Evolutionary conservation across 2,797 vertebrate genomes (phyloP).

Genomic region (Coregonus suidteri): DNA sequence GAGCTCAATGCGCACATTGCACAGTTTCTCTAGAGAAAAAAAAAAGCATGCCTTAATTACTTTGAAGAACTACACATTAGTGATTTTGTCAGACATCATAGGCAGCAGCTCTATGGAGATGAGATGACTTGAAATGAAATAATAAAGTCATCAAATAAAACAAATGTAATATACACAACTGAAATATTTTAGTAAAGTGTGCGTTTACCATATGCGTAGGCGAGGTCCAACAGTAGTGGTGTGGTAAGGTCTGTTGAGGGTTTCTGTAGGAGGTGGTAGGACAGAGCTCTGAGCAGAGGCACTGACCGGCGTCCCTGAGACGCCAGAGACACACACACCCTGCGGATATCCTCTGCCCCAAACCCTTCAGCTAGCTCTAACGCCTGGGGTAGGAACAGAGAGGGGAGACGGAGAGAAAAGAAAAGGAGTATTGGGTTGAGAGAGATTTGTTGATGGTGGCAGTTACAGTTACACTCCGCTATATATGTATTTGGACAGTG

Average conservation of each 20-base stretch:
- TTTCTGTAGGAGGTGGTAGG: slow-evolving; percentile 89
- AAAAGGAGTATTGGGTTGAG: background rate
- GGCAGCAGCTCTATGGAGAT: too few relatives aligned
- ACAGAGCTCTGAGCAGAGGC: slow-evolving; percentile 87
- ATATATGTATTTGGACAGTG: too few relatives aligned
- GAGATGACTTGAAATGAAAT: too few relatives aligned
- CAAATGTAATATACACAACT: too few relatives aligned
- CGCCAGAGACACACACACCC: slow-evolving; percentile 74
- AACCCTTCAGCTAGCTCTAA: slow-evolving; percentile 87
- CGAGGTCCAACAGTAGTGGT: slow-evolving; percentile 78
- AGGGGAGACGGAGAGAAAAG: background rate
- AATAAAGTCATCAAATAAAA: too few relatives aligned
- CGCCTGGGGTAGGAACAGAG: slow-evolving; percentile 71
- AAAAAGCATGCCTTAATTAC: too few relatives aligned
- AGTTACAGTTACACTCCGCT: too few relatives aligned
- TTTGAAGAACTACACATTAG: too few relatives aligned
- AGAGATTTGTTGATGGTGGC: background rate
- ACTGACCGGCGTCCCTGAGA: slow-evolving; percentile 80
- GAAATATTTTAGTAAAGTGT: too few relatives aligned
- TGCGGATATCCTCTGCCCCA: slow-evolving; percentile 79
- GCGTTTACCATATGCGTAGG: slow-evolving; percentile 81
- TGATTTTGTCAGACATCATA: too few relatives aligned
- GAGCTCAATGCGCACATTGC: too few relatives aligned
- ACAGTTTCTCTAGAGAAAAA: too few relatives aligned
- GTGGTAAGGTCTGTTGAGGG: slow-evolving; percentile 73